These are phyloP conservation scores for Conchocele bisecta DNA, from an alignment of 2,888 invertebrate species.

Conservation along the genomic window DNA sequence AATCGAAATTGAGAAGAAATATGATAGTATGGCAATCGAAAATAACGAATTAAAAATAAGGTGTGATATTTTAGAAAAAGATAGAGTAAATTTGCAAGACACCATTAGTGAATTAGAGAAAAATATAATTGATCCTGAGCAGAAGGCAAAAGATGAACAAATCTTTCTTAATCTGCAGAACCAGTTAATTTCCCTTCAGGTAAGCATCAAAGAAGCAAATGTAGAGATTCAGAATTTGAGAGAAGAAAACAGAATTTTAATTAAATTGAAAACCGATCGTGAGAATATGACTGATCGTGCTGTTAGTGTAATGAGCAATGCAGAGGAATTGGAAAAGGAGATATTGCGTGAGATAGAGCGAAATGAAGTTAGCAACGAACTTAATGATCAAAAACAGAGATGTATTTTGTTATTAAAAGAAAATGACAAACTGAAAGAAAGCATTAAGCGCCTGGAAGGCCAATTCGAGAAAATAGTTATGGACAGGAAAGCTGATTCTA, in stretches of 20 bases:
- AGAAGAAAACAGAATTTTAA: constrained; percentile 40
- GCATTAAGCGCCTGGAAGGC: constrained; percentile 28
- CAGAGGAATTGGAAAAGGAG: constrained; percentile 32
- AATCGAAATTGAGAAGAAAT: constrained; percentile 46
- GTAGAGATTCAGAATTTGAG: constrained; percentile 37
- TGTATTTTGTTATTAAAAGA: constrained; percentile 36
- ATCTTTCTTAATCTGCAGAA: constrained; percentile 46
- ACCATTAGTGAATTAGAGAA: constrained; percentile 41
- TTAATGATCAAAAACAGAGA: constrained; percentile 35
- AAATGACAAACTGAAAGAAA: constrained; percentile 47
- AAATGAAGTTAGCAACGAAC: constrained; percentile 27
- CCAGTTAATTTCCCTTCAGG: constrained; percentile 45
- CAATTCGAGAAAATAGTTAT: constrained; percentile 33
- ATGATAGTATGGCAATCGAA: constrained; percentile 38
- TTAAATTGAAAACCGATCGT: constrained; percentile 33
- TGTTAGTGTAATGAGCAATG: constrained; percentile 35
- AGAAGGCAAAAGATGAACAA: constrained; percentile 56
- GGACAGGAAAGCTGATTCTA: constrained; percentile 17
- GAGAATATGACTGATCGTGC: constrained; percentile 44
- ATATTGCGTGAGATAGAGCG: constrained; percentile 9
- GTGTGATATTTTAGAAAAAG: constrained; percentile 52
- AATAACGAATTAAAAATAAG: constrained; percentile 46
- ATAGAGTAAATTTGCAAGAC: constrained; percentile 48
- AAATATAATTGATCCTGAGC: constrained; percentile 44
- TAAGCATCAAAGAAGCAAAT: constrained; percentile 50